Evolutionary conservation across 2,797 vertebrate genomes (phyloP).

Genomic region (Babyrousa celebensis): DNA sequence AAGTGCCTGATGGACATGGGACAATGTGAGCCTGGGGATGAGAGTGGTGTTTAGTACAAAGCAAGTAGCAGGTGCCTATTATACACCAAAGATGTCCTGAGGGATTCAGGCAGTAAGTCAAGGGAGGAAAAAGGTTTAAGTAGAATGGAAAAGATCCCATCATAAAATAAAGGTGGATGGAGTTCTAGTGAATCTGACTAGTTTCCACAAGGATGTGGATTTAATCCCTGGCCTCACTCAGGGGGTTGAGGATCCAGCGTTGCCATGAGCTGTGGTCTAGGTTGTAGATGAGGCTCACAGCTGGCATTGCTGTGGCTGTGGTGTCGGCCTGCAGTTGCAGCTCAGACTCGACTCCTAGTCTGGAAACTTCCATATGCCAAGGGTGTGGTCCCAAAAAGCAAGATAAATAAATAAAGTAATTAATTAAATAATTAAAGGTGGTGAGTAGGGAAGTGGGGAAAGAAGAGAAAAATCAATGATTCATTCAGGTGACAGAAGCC

Average conservation of each 20-base stretch:
- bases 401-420: no score
- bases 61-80: rapidly evolving
- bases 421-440: not conserved
- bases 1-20: rapidly evolving
- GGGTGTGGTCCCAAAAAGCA: no score
- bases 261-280: no score
- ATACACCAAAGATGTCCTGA: rapidly evolving
- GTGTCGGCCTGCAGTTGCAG: no score
- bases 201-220: no score
- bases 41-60: not conserved
- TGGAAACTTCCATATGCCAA: no score
- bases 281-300: no score
- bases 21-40: rapidly evolving
- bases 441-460: not conserved
- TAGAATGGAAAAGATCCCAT: not conserved
- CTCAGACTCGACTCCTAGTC: no score
- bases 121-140: not conserved
- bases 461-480: not conserved
- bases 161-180: not conserved
- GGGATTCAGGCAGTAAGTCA: not conserved
- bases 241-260: no score
- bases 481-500: not conserved
- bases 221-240: no score
- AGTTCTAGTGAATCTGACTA: no score
- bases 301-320: no score